phyloP scores from a whole-genome alignment of 2,797 vertebrate genomes.

The Poecilia gillii region DNA sequence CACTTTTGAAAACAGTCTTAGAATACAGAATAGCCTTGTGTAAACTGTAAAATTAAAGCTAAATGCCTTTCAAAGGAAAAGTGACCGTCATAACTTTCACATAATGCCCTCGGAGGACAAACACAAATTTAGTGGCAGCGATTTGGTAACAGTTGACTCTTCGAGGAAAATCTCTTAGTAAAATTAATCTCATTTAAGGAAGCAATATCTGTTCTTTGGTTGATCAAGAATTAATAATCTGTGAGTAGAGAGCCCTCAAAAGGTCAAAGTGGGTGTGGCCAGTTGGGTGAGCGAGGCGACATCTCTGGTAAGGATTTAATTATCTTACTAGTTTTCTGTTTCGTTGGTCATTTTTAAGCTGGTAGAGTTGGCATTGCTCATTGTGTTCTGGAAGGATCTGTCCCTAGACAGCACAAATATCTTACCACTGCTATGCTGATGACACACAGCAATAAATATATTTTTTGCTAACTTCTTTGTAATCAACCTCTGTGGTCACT shows the following conservation, averaged over 20 bases:
- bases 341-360: neutral
- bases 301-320: neutral
- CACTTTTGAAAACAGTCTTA: constrained; percentile 75
- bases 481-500: neutral
- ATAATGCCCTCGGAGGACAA: constrained; percentile 8
- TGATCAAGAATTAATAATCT: neutral
- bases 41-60: constrained; percentile 73
- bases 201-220: neutral
- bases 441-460: neutral
- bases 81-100: constrained; percentile 31
- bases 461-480: neutral
- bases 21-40: constrained; percentile 51
- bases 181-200: constrained; percentile 22
- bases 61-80: constrained; percentile 55
- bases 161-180: constrained; percentile 9
- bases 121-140: neutral
- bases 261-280: neutral
- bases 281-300: neutral
- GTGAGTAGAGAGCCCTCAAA: neutral
- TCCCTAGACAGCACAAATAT: neutral
- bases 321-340: neutral
- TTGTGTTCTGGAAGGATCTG: neutral
- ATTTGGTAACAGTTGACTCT: neutral
- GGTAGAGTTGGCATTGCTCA: neutral
- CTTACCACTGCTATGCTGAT: neutral